These are phyloP conservation scores for Sminthopsis crassicaudata DNA, from an alignment of 2,113 vertebrate genomes.

Conservation along the genomic window DNA sequence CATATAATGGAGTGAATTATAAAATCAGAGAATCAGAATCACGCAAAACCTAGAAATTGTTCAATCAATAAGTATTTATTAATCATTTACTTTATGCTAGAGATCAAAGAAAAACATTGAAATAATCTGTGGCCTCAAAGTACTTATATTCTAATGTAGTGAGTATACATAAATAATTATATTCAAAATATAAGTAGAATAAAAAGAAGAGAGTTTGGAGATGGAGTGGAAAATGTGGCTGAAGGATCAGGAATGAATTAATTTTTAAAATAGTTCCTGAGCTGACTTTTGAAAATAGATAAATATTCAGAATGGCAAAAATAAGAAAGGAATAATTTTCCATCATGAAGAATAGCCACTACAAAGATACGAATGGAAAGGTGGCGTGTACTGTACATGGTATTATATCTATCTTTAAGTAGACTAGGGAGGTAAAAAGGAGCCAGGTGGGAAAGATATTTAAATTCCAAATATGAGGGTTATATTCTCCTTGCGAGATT, in stretches of 20 bases:
- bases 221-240: not conserved
- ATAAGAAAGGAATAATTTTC: not conserved
- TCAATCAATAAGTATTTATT: not conserved
- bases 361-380: not conserved
- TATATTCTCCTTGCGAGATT: not conserved
- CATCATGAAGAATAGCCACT: not conserved
- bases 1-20: not conserved
- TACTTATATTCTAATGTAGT: not conserved
- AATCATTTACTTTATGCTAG: not conserved
- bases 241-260: not conserved
- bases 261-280: not conserved
- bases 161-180: not conserved
- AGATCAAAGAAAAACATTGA: not conserved
- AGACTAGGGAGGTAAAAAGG: not conserved
- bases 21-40: not conserved
- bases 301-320: not conserved
- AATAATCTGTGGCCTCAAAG: not conserved
- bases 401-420: not conserved
- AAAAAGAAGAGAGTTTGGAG: not conserved
- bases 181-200: not conserved
- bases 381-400: not conserved
- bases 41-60: not conserved
- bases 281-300: not conserved
- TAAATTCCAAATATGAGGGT: not conserved
- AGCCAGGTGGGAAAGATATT: not conserved